Percentiles rank a stretch among this genome's conserved stretches.
These are phyloP conservation scores for Volucella inflata DNA, from an alignment of 2,888 invertebrate genomes.

Conservation along the genomic window DNA sequence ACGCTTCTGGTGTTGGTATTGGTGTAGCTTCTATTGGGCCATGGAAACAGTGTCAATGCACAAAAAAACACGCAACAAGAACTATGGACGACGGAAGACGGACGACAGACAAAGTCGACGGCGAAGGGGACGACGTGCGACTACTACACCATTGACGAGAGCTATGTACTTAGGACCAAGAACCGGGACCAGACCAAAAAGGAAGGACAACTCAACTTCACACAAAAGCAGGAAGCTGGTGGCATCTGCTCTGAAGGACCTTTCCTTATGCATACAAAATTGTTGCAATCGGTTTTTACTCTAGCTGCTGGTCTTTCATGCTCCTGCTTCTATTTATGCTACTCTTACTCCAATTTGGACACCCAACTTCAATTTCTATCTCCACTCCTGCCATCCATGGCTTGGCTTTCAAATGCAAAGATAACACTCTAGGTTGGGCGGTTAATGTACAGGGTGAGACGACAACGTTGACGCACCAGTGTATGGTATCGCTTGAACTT, in stretches of 20 bases:
- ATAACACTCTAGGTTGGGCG: slow-evolving; percentile 51
- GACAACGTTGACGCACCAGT: slow-evolving; percentile 36
- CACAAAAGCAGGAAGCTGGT: slow-evolving; percentile 72
- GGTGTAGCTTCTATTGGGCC: slow-evolving; percentile 1
- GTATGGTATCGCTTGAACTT: slow-evolving; percentile 68
- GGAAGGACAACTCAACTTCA: slow-evolving; percentile 69
- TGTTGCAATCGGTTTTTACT: slow-evolving; percentile 71
- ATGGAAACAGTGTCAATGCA: slow-evolving; percentile 69
- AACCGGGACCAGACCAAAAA: slow-evolving; percentile 37
- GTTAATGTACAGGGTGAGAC: not conserved
- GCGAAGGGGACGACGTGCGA: not conserved
- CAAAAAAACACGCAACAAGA: slow-evolving; percentile 59
- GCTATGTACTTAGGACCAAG: slow-evolving; percentile 22
- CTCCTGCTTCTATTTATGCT: not conserved
- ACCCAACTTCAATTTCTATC: not conserved
- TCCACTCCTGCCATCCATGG: slow-evolving; percentile 20
- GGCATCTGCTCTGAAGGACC: slow-evolving; percentile 69
- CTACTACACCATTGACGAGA: not conserved
- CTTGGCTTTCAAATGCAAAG: slow-evolving; percentile 57
- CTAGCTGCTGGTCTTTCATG: slow-evolving; percentile 29
- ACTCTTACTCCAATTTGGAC: not conserved
- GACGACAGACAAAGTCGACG: slow-evolving; percentile 3
- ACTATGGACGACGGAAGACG: slow-evolving; percentile 12
- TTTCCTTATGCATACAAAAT: slow-evolving; percentile 70
- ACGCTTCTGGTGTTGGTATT: not conserved